These are phyloP conservation scores for Periophthalmus magnuspinnatus DNA, from an alignment of 2,797 vertebrate genomes.

Conservation along the genomic window DNA sequence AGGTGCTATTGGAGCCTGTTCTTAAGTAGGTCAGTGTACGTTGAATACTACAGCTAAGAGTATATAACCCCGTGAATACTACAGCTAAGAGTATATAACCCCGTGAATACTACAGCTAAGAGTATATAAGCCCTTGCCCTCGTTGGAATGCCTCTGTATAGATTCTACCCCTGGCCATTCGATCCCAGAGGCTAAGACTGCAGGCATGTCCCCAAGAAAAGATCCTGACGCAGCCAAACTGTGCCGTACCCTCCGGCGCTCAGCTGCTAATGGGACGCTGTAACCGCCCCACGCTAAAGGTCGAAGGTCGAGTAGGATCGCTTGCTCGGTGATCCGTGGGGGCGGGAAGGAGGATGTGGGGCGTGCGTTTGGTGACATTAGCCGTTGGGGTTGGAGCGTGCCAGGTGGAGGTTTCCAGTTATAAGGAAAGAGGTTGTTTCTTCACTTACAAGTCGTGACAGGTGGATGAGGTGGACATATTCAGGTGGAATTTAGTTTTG, in stretches of 20 bases:
- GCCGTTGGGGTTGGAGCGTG: constrained; percentile 14
- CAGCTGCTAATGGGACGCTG: constrained; percentile 68
- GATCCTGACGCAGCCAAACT: constrained; percentile 63
- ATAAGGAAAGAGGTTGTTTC: constrained; percentile 46
- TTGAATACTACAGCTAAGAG: constrained; percentile 10
- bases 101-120: constrained; percentile 5
- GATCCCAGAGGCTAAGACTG: constrained; percentile 44
- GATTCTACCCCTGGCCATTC: constrained; percentile 53
- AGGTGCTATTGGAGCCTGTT: constrained; percentile 16
- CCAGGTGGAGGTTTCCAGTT: constrained; percentile 35
- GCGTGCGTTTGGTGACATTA: constrained; percentile 26
- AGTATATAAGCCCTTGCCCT: constrained; percentile 29
- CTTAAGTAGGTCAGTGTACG: constrained; percentile 48
- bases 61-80: constrained; percentile 25
- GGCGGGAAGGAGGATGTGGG: constrained; percentile 29
- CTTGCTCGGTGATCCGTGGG: constrained; percentile 44
- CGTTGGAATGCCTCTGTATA: constrained; percentile 49
- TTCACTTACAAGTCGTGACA: constrained; percentile 21
- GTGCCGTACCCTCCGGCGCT: constrained; percentile 54
- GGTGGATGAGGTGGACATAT: background rate
- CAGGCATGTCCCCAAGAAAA: constrained; percentile 62
- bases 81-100: constrained; percentile 17
- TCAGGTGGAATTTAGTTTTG: background rate
- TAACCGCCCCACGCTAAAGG: constrained; percentile 55
- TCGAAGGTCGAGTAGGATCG: constrained; percentile 62